These are phyloP conservation scores for Tetropium fuscum DNA, from an alignment of 2,888 invertebrate genomes.

Conservation along the genomic window DNA sequence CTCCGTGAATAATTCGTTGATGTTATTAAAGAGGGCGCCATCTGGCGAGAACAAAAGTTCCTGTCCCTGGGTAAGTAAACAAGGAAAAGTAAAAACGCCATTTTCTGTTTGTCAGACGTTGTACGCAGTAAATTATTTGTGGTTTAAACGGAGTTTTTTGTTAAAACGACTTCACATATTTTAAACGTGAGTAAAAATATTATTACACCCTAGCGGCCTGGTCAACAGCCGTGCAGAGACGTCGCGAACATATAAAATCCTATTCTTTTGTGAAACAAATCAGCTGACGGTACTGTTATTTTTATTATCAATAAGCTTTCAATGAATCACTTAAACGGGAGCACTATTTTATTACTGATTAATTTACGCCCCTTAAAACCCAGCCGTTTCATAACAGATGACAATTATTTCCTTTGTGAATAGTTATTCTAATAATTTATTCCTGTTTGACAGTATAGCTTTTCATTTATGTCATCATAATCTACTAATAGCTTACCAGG, in stretches of 20 bases:
- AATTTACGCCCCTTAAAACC: conserved; percentile 36
- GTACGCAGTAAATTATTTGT: conserved; percentile 54
- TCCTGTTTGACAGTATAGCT: background rate
- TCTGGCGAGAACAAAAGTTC: conserved; percentile 8
- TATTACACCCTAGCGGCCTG: background rate
- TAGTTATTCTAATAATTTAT: background rate
- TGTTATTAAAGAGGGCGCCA: conserved; percentile 1
- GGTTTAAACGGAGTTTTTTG: conserved; percentile 36
- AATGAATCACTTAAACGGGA: conserved; percentile 35
- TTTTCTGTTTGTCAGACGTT: conserved; percentile 50
- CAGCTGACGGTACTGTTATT: conserved; percentile 44
- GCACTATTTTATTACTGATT: conserved; percentile 24
- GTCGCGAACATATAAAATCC: background rate
- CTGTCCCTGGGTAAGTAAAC: conserved; percentile 6
- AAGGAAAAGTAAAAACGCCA: conserved; percentile 46
- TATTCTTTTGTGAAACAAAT: conserved; percentile 34
- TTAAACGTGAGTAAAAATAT: conserved; percentile 32
- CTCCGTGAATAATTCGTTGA: background rate
- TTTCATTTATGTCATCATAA: conserved; percentile 24
- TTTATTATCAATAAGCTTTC: conserved; percentile 28
- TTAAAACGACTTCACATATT: conserved; percentile 21
- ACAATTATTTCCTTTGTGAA: background rate
- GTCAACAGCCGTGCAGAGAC: background rate
- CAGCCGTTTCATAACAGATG: background rate
- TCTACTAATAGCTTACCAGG: conserved; percentile 13